Percentiles rank a stretch among this genome's conserved stretches.
Evolutionary conservation across 2,113 vertebrate genomes (phyloP).

Genomic region (Siniperca knerii): DNA sequence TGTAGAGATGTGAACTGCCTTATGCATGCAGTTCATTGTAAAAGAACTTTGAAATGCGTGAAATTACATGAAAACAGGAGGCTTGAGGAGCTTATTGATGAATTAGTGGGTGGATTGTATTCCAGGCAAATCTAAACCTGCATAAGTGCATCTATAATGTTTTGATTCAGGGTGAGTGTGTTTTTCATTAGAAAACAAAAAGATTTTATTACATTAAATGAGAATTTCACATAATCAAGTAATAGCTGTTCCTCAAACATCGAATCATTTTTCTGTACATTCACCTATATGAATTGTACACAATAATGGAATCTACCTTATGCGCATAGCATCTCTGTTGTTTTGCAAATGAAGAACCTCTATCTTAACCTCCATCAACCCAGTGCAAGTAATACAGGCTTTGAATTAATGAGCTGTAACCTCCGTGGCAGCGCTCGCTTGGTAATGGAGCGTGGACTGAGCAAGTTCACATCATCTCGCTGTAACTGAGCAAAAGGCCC

Average conservation of each 20-base stretch:
- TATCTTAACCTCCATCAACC: conserved; percentile 25
- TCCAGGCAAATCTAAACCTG: conserved; percentile 41
- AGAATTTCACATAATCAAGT: not conserved
- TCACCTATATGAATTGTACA: not conserved
- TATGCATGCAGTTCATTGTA: conserved; percentile 32
- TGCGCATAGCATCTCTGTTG: conserved; percentile 5
- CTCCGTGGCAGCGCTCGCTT: conserved; percentile 16
- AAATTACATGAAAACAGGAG: conserved; percentile 53
- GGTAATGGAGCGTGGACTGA: conserved; percentile 37
- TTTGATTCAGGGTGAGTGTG: conserved; percentile 24
- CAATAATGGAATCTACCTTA: not conserved
- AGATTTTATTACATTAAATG: conserved; percentile 5
- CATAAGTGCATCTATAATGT: conserved; percentile 26
- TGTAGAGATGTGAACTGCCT: conserved; percentile 5
- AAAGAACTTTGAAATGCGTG: conserved; percentile 51
- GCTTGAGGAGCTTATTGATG: conserved; percentile 60
- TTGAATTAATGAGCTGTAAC: conserved; percentile 62
- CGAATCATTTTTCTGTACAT: not conserved
- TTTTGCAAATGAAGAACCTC: conserved; percentile 39
- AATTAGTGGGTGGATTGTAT: conserved; percentile 66
- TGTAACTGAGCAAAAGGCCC: conserved; percentile 28
- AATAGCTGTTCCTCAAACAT: conserved; percentile 6
- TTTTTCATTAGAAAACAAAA: conserved; percentile 34
- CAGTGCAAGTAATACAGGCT: conserved; percentile 36
- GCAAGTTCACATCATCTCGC: conserved; percentile 34